phyloP scores from a whole-genome alignment of 2,113 vertebrate species.

The Hemiscyllium ocellatum region DNA sequence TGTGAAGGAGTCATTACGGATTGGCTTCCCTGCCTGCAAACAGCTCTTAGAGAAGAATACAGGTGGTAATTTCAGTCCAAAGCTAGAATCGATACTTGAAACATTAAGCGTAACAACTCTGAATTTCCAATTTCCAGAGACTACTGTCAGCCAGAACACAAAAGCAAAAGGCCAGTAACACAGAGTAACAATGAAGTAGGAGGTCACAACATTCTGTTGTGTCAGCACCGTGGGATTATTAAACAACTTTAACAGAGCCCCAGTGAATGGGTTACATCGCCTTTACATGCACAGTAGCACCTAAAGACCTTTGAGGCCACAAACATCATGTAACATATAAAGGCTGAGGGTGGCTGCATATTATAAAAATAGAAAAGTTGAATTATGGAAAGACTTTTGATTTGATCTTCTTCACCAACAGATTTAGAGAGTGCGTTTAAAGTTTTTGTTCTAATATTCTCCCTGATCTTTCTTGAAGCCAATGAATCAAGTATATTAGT shows the following conservation, averaged over 20 bases:
- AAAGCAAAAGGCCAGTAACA: background rate
- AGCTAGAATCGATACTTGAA: background rate
- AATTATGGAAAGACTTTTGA: background rate
- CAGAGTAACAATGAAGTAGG: background rate
- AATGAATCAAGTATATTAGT: background rate
- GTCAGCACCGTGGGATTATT: background rate
- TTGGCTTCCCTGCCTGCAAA: background rate
- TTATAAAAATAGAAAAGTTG: background rate
- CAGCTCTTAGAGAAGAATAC: background rate
- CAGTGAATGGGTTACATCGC: background rate
- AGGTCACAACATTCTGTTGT: background rate
- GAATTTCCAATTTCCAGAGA: background rate
- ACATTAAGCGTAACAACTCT: background rate
- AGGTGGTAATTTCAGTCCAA: background rate
- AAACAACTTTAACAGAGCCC: background rate
- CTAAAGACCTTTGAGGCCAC: background rate
- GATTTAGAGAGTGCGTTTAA: background rate
- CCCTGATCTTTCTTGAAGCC: background rate
- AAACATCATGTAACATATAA: background rate
- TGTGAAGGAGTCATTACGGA: background rate
- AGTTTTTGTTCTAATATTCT: background rate
- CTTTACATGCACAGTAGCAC: background rate
- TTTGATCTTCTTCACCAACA: background rate
- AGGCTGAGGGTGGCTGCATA: background rate
- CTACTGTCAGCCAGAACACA: background rate